Conservation (phyloP, 2,113 vertebrate species). For the Phaethornis superciliosus region DNA sequence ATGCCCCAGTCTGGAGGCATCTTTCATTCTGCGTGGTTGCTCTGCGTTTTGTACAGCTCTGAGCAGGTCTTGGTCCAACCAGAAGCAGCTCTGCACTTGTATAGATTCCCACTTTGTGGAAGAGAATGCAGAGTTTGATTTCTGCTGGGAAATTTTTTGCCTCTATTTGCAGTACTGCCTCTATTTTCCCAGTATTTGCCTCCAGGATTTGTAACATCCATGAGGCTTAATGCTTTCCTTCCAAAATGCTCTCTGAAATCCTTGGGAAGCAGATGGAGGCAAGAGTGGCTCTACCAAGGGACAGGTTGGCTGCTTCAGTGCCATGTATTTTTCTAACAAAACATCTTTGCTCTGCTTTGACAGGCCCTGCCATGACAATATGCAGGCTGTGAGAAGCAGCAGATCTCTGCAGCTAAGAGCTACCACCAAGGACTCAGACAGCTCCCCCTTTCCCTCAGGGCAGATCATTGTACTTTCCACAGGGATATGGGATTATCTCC, state of each 20-base stretch:
- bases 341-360: neutral
- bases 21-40: neutral
- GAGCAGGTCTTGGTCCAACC: neutral
- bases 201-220: neutral
- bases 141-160: neutral
- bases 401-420: neutral
- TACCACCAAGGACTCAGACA: neutral
- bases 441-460: neutral
- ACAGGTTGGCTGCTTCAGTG: neutral
- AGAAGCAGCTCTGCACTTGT: neutral
- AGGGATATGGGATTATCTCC: neutral
- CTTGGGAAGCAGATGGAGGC: neutral
- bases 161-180: neutral
- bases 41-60: neutral
- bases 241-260: neutral
- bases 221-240: neutral
- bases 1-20: accelerated
- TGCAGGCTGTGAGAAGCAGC: neutral
- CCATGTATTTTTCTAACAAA: neutral
- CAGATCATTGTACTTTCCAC: neutral
- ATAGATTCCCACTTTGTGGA: neutral
- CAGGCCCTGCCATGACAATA: neutral
- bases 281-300: neutral
- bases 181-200: neutral
- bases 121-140: neutral